phyloP scores from a whole-genome alignment of 2,797 vertebrate species.

The Sitta carolinensis region DNA sequence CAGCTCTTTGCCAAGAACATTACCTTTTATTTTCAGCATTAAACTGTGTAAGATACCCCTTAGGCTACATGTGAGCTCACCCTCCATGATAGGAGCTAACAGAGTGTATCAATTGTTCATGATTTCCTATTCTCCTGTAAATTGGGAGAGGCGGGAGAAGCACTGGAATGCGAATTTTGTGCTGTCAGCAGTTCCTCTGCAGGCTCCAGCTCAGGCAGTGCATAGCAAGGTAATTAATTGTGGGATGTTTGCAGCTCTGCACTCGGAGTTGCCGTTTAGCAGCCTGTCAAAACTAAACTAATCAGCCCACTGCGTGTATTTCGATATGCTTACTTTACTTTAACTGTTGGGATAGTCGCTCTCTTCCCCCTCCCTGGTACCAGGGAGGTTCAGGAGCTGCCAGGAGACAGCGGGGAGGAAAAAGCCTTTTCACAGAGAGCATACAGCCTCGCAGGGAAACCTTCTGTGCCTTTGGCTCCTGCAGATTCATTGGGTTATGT shows the following conservation, averaged over 20 bases:
- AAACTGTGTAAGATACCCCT: conserved; percentile 86
- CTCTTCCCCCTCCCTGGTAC: not conserved
- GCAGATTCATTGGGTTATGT: not conserved
- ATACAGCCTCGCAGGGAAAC: not conserved
- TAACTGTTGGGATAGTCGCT: not conserved
- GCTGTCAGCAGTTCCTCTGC: conserved; percentile 83
- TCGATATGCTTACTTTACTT: conserved; percentile 51
- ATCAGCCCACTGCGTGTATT: conserved; percentile 64
- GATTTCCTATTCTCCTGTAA: conserved; percentile 87
- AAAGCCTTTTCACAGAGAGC: not conserved
- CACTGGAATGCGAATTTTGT: conserved; percentile 79
- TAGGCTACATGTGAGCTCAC: conserved; percentile 84
- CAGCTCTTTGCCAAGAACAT: conserved; percentile 81
- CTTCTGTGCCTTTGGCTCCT: not conserved
- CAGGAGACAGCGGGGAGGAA: not conserved
- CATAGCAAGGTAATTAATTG: conserved; percentile 88
- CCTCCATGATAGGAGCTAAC: conserved; percentile 86
- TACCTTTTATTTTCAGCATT: conserved; percentile 85
- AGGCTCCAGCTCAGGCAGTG: conserved; percentile 77
- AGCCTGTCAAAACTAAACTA: conserved; percentile 76
- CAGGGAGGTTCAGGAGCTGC: not conserved
- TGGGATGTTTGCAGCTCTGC: conserved; percentile 76
- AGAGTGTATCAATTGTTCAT: conserved; percentile 89
- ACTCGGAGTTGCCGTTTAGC: conserved; percentile 76
- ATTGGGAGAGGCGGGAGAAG: conserved; percentile 81